Evolutionary conservation across 2,113 vertebrate genomes (phyloP), one percentile per base, ranked within the genome.

Genomic region (Tachuris rubrigastra): DNA sequence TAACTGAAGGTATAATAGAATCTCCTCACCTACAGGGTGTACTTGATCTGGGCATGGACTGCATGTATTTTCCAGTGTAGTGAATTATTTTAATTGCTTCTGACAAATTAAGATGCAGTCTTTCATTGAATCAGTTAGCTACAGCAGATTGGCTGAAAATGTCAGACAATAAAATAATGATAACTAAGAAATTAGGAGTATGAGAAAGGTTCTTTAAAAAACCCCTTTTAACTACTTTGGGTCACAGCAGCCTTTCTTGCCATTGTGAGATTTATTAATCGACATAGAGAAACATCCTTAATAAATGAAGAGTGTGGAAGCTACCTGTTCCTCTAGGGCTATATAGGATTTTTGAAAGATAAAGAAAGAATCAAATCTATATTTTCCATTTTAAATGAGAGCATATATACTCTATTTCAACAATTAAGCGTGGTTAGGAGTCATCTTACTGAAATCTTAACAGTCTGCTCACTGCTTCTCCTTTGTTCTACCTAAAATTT

Each of bases 41-140:
- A 89, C 65, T 84, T 68, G 60, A 75, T 14, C 84, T 84, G 35
- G 67, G 58, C 24, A 20, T 27, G 52, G 27, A 21, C 28, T 90
- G 46, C 16, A 63, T n/a, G 12, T 28, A 65, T 83, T 65, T 93
- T 90, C 33, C 65, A 85, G 19, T 41, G 21, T 28, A 42, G 46
- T 60, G 52, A 83, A 90, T 94, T 91, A 87, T 96, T 93, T 90
- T 91, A 94, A 96, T 93, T 80, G 24, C 21, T 94, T 89, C 71
- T 93, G 79, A 75, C 63, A 96, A 96, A 97, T 92, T 87, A 73
- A 78, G 41, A 90, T 58, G 28, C 35, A 78, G 7, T 56, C 42
- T 88, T 96, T 97, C 71, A 76, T 49, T 59, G 58, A 69, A 30
- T 83, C 80, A 92, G 73, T 55, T 78, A 75, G 25, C 59, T 90